Evolutionary conservation across 2,113 vertebrate species (phyloP).

Genomic region (Cranoglanis bouderius): DNA sequence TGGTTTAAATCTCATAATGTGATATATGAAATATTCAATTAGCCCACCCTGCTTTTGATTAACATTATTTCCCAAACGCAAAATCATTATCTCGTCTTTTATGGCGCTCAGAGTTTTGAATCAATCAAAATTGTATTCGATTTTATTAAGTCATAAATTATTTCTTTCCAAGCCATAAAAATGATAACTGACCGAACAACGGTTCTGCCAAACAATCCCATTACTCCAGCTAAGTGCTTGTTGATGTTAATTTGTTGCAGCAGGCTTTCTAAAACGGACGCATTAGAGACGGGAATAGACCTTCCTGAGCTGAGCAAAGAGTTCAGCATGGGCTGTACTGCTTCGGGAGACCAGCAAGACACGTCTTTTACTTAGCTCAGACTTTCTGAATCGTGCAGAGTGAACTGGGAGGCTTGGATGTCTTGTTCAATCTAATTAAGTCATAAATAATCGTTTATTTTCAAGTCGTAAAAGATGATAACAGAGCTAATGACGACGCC

Average conservation of each 20-base stretch:
- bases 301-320: neutral
- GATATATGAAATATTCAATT: neutral
- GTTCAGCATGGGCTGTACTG: neutral
- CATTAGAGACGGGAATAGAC: neutral
- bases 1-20: neutral
- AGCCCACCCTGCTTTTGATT: neutral
- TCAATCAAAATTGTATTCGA: neutral
- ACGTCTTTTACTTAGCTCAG: neutral
- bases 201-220: conserved; percentile 34
- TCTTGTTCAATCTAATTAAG: neutral
- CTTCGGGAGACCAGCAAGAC: neutral
- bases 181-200: neutral
- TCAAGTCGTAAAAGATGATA: too few relatives aligned
- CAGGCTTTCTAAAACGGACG: neutral
- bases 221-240: conserved; percentile 18
- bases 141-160: conserved; percentile 9
- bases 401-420: neutral
- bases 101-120: neutral
- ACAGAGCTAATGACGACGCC: neutral
- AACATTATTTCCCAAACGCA: conserved; percentile 13
- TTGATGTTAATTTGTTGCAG: conserved; percentile 23
- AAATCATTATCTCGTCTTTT: neutral
- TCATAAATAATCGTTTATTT: neutral
- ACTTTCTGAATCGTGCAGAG: neutral
- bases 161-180: conserved; percentile 10